phyloP scores from a whole-genome alignment of 2,113 vertebrate genomes.

The Scomber japonicus region DNA sequence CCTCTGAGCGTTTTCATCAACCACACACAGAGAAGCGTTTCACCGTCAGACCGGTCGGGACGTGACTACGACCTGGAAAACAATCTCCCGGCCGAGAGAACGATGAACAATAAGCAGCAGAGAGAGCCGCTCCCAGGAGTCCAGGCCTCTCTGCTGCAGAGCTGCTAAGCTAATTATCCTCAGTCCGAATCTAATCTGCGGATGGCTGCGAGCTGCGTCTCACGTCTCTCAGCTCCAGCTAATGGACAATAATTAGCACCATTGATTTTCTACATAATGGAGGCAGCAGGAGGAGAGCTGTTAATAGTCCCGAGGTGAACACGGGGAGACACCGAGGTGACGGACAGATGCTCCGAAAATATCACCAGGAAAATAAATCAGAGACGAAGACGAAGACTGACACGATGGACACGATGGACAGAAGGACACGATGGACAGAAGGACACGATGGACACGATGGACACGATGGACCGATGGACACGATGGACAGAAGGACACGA shows the following conservation, averaged over 20 bases:
- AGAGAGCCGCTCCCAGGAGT: constrained; percentile 40
- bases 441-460: no score
- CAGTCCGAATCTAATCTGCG: constrained; percentile 68
- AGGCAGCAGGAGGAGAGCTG: not conserved
- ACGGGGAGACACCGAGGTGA: not conserved
- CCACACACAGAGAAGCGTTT: not conserved
- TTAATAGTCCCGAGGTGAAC: constrained; percentile 30
- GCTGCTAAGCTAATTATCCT: constrained; percentile 70
- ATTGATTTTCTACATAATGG: constrained; percentile 60
- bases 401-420: no score
- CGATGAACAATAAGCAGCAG: constrained; percentile 31
- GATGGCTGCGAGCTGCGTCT: constrained; percentile 55
- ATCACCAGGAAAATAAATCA: not conserved
- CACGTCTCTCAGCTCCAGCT: constrained; percentile 54
- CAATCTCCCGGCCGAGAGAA: constrained; percentile 7
- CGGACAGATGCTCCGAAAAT: constrained; percentile 1
- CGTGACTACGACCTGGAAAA: constrained; percentile 10
- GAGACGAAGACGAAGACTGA: not conserved
- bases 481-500: no score
- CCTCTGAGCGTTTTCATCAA: not conserved
- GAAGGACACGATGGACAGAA: no score
- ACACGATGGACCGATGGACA: no score
- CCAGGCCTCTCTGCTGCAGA: constrained; percentile 44
- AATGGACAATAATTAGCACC: constrained; percentile 78
- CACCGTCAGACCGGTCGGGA: not conserved